phyloP scores from a whole-genome alignment of 2,797 vertebrate genomes.

The Rhynchonycteris naso region DNA sequence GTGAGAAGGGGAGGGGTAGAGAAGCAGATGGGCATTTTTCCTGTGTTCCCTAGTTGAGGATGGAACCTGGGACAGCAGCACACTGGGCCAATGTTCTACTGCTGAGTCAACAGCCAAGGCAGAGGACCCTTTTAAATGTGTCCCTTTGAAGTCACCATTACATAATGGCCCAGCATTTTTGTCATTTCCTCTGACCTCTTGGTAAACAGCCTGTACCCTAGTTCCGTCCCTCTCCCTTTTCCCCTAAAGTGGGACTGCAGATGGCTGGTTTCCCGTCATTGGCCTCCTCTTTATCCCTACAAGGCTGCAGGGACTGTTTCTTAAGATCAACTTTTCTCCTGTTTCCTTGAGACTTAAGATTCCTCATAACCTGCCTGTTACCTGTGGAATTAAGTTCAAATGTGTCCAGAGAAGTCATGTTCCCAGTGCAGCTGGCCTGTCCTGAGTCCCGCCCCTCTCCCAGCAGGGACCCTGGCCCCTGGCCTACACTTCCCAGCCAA shows the following conservation, averaged over 20 bases:
- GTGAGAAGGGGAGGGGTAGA: too few species aligned
- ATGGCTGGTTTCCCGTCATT: background rate
- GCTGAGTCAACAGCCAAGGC: too few species aligned
- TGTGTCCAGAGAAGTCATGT: background rate
- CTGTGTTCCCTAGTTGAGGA: too few species aligned
- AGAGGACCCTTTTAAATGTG: background rate
- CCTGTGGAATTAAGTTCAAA: background rate
- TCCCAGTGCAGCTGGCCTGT: background rate
- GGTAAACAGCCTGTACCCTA: background rate
- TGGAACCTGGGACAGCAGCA: too few species aligned
- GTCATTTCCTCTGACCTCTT: background rate
- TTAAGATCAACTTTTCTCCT: background rate
- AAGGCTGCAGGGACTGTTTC: background rate
- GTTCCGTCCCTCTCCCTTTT: background rate
- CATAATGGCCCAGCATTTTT: background rate
- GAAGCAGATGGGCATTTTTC: too few species aligned
- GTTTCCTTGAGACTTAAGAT: background rate
- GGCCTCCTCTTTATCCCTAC: background rate
- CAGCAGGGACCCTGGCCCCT: background rate
- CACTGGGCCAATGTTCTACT: too few species aligned
- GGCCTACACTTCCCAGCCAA: background rate
- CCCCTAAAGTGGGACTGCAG: background rate
- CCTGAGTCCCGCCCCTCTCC: accelerated
- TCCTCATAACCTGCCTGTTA: background rate
- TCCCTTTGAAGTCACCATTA: background rate